phyloP scores from a whole-genome alignment of 2,888 invertebrate genomes.

The Liodrosophila aerea region DNA sequence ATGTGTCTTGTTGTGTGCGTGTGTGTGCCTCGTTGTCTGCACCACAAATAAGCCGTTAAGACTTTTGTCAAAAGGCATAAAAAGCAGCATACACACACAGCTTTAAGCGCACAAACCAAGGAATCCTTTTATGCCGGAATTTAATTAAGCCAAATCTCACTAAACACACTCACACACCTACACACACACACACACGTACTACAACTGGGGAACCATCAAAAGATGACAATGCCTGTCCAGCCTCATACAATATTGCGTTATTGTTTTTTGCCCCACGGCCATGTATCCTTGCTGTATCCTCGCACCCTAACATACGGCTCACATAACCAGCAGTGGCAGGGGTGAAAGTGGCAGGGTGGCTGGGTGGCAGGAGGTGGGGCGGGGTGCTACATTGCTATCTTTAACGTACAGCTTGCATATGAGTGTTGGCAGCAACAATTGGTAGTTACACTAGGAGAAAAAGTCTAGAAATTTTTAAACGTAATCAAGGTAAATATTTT shows the following conservation, averaged over 20 bases:
- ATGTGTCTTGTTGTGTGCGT: conserved; percentile 6
- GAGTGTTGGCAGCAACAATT: conserved; percentile 20
- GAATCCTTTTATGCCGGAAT: conserved; percentile 72
- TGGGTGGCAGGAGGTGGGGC: too few relatives aligned
- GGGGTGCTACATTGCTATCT: conserved; percentile 53
- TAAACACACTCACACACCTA: conserved; percentile 44
- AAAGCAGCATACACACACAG: conserved; percentile 33
- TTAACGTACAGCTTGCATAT: conserved; percentile 50
- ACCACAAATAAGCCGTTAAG: conserved; percentile 64
- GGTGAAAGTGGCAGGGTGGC: too few relatives aligned
- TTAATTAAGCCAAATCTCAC: conserved; percentile 72
- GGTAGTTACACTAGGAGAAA: conserved; percentile 20
- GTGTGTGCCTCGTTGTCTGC: conserved; percentile 19
- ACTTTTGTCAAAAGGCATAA: conserved; percentile 71
- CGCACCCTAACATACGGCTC: neutral
- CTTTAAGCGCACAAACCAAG: conserved; percentile 44
- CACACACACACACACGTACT: conserved; percentile 8
- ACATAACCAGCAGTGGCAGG: conserved; percentile 1
- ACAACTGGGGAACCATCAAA: conserved; percentile 45
- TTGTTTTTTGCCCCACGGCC: conserved; percentile 53
- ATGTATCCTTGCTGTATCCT: conserved; percentile 6
- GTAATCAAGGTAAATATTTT: too few relatives aligned
- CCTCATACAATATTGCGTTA: conserved; percentile 63
- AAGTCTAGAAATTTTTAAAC: too few relatives aligned
- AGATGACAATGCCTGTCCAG: conserved; percentile 59